A percentile compares a stretch with the other conserved stretches of the same genome.
Conservation (phyloP, 2,797 vertebrate genomes). For the Bradypus variegatus region DNA sequence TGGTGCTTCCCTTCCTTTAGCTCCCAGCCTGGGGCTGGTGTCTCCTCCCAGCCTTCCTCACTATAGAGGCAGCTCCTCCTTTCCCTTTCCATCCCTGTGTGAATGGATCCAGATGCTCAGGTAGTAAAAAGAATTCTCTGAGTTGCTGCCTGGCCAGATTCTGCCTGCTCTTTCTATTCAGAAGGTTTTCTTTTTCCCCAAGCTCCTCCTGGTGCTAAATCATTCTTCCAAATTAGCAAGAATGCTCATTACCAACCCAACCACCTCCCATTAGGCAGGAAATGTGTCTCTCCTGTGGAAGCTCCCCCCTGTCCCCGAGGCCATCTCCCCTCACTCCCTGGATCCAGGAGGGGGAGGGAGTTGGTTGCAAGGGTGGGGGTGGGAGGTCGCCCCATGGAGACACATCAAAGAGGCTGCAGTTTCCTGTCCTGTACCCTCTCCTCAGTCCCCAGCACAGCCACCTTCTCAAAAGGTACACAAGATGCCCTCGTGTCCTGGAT, state of each 20-base stretch:
- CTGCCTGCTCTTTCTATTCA: neutral
- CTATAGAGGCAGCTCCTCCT: neutral
- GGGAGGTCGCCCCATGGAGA: neutral
- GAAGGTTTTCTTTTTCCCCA: slow-evolving; percentile 3
- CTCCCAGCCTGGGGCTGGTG: neutral
- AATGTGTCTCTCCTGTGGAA: slow-evolving; percentile 44
- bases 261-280: slow-evolving; percentile 40
- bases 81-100: neutral
- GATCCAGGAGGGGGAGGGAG: neutral
- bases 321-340: neutral
- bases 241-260: slow-evolving; percentile 51
- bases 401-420: neutral
- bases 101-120: neutral
- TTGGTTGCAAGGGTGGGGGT: too few species aligned
- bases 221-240: slow-evolving; percentile 52
- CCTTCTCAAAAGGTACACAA: neutral
- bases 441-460: fast-evolving
- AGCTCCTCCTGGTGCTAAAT: slow-evolving; percentile 52
- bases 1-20: neutral
- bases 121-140: neutral
- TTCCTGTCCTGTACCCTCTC: neutral
- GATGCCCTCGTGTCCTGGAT: neutral
- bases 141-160: neutral
- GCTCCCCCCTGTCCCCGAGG: neutral
- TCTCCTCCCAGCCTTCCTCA: neutral